These are phyloP conservation scores for Ptychoptera contaminata DNA, from an alignment of 2,888 invertebrate genomes.

Conservation along the genomic window DNA sequence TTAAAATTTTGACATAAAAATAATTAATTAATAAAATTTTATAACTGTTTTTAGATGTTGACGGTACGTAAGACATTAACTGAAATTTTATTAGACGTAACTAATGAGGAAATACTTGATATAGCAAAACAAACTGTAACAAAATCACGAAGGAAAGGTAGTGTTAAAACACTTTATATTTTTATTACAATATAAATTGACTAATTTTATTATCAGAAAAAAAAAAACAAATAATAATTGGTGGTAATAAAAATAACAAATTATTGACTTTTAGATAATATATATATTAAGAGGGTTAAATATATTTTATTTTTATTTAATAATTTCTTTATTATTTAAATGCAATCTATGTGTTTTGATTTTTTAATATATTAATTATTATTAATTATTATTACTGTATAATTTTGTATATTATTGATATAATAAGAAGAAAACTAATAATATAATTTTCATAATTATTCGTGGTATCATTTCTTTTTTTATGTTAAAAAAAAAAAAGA, in stretches of 20 bases:
- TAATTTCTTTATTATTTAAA: no score
- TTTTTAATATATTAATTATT: no score
- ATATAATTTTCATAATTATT: no score
- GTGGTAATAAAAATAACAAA: neutral
- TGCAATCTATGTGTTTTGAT: no score
- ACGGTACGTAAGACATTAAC: slow-evolving; percentile 78
- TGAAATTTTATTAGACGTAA: slow-evolving; percentile 86
- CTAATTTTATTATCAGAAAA: neutral
- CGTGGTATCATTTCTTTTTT: slow-evolving; percentile 3
- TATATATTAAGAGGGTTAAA: no score
- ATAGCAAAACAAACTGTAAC: slow-evolving; percentile 76
- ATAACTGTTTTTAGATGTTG: slow-evolving; percentile 48
- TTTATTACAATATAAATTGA: no score
- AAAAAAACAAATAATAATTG: neutral
- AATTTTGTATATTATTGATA: no score
- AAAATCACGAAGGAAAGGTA: slow-evolving; percentile 70
- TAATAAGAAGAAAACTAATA: no score
- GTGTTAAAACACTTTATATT: slow-evolving; percentile 32
- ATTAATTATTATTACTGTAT: no score
- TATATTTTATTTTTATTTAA: no score
- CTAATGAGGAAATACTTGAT: slow-evolving; percentile 71
- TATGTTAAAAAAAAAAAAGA: no score
- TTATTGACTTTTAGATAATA: slow-evolving; percentile 4
- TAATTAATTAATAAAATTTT: neutral
- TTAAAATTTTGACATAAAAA: neutral